Evolutionary conservation across 2,888 invertebrate genomes (phyloP).

Genomic region (Polyploca ridens): DNA sequence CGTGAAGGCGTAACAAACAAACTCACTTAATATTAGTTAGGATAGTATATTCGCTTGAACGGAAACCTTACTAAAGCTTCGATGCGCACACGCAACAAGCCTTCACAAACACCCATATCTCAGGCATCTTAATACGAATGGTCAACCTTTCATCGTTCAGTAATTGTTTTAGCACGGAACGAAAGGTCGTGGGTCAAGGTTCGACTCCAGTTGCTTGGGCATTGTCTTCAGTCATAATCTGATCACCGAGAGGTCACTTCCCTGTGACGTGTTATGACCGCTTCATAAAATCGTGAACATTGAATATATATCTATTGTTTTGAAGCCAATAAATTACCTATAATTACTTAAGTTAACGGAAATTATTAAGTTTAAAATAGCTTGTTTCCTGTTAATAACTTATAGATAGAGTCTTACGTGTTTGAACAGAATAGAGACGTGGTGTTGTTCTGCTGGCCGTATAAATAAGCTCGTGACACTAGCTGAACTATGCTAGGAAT

Average conservation of each 20-base stretch:
- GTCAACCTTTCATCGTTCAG: conserved; percentile 48
- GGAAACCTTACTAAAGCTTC: not conserved
- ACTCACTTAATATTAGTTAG: no score
- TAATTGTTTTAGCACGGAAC: conserved; percentile 44
- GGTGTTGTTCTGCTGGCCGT: no score
- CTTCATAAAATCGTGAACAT: not conserved
- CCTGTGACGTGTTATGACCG: conserved; percentile 19
- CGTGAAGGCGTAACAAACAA: no score
- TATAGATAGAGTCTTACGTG: no score
- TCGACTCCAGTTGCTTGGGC: conserved; percentile 21
- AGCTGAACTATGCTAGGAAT: no score
- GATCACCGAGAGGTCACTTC: conserved; percentile 36
- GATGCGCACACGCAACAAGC: conserved; percentile 14
- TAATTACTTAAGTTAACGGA: not conserved
- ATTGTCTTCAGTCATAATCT: conserved; percentile 43
- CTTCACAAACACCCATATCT: conserved; percentile 28
- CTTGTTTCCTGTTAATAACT: not conserved
- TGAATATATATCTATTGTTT: not conserved
- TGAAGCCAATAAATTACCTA: not conserved
- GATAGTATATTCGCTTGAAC: not conserved
- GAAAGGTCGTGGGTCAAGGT: conserved; percentile 57
- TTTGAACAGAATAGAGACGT: no score
- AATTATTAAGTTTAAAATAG: not conserved
- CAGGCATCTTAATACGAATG: conserved; percentile 33
- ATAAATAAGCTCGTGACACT: no score